Base-by-base conservation (phyloP, 1,140 invertebrate genomes). In the Orchesella cincta region DNA sequence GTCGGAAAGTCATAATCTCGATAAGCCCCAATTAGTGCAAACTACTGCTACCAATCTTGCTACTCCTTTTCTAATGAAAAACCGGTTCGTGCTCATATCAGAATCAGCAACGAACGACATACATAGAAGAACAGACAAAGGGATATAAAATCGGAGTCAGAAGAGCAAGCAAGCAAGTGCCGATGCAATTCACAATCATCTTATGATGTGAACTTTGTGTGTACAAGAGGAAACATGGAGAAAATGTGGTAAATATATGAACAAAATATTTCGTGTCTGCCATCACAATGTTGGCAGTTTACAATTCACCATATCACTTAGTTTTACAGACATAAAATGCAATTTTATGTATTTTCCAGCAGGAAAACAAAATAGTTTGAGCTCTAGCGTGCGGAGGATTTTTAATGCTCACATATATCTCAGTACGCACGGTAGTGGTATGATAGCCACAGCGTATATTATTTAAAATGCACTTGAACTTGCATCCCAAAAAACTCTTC, bases 1-100 rank as follows among this genome's bases (percentile, higher is more conserved):
- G 39, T 20, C 39, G 39, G 20, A 67, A 12, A 67, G 31, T 67
- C 62, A 67, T 67, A 67, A 67, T 67, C 62, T 67, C 62, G 62
- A 67, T 67, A 67, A 67, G 62, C 62, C 62, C 62, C 62, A 67
- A 67, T 67, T 67, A 67, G 62, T n/a, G 62, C 62, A 33, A 67
- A 67, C 62, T 67, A 67, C 62, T 31, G 31, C 62, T 67, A 67
- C 62, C 62, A 31, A 67, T 31, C 28, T 67, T 67, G 62, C 33
- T 67, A 57, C 54, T 57, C 54, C 5, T n/a, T 57, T 57, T 57
- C 8, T n/a, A 57, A 57, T 3, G 23, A 57, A 57, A 67, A 67
- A 67, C 62, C 62, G 62, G 62, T 67, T 67, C 62, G 33, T 67
- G 28, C 33, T 67, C 28, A 67, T 67, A 57, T 26, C 54, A 57